phyloP scores from a whole-genome alignment of 2,888 invertebrate genomes.

The Helobdella robusta region DNA sequence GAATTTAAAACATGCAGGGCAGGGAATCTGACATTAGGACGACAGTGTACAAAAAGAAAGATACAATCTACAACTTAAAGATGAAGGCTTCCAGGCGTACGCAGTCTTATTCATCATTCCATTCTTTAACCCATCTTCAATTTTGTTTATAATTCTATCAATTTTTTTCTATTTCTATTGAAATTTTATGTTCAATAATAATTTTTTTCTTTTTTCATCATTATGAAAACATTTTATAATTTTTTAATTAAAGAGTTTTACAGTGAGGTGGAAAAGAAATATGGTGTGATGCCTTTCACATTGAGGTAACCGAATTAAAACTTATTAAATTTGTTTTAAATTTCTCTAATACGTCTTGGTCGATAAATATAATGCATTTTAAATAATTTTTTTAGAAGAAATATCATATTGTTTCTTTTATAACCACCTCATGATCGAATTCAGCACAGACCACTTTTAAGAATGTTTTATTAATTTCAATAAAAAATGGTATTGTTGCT shows the following conservation, averaged over 20 bases:
- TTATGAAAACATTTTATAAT: neutral
- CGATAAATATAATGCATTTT: too few relatives aligned
- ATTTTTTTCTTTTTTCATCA: neutral
- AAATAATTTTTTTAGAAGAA: too few relatives aligned
- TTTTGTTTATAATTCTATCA: too few relatives aligned
- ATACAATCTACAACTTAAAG: slow-evolving; percentile 90
- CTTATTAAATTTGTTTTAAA: neutral
- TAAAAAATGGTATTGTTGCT: too few relatives aligned
- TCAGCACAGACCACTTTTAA: too few relatives aligned
- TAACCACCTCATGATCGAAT: too few relatives aligned
- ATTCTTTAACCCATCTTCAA: too few relatives aligned
- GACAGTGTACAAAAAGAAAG: slow-evolving; percentile 95
- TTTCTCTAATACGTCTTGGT: too few relatives aligned
- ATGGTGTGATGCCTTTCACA: slow-evolving; percentile 94
- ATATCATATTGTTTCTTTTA: too few relatives aligned
- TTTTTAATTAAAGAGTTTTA: slow-evolving; percentile 51
- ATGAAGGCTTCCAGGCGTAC: slow-evolving; percentile 77
- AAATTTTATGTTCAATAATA: neutral
- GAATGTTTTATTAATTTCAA: too few relatives aligned
- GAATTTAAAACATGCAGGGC: too few relatives aligned
- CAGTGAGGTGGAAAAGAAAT: slow-evolving; percentile 58
- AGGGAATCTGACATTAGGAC: slow-evolving; percentile 78
- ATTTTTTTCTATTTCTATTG: neutral
- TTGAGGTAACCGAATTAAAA: slow-evolving; percentile 53
- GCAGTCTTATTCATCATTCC: too few relatives aligned